Evolutionary conservation across 2,113 vertebrate genomes (phyloP).

Genomic region (Myrmecobius fasciatus): DNA sequence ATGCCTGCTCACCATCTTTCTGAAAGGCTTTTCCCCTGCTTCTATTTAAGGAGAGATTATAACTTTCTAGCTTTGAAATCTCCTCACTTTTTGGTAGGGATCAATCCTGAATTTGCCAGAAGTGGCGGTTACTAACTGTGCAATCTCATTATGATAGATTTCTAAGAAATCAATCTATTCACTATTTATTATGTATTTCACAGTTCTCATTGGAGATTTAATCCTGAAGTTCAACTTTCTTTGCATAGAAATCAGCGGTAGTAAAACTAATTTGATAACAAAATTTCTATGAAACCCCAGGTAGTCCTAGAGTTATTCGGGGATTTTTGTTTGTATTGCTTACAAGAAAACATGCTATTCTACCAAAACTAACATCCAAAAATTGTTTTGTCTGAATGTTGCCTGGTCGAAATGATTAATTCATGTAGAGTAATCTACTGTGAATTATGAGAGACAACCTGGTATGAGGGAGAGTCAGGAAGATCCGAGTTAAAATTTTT

Average conservation of each 20-base stretch:
- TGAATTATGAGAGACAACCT: conserved; percentile 45
- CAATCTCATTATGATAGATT: conserved; percentile 75
- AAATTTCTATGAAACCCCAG: conserved; percentile 68
- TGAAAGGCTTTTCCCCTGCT: background rate
- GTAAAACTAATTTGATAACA: conserved; percentile 54
- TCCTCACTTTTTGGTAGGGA: conserved; percentile 24
- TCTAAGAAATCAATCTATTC: conserved; percentile 74
- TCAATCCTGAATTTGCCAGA: conserved; percentile 56
- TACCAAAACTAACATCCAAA: conserved; percentile 49
- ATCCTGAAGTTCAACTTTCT: conserved; percentile 61
- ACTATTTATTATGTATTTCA: conserved; percentile 68
- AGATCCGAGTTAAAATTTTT: background rate
- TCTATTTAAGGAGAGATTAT: conserved; percentile 42
- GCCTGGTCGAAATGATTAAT: conserved; percentile 38
- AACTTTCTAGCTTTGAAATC: conserved; percentile 34
- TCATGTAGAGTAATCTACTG: conserved; percentile 21
- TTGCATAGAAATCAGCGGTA: conserved; percentile 57
- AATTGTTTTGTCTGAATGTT: conserved; percentile 52
- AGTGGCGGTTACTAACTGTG: conserved; percentile 46
- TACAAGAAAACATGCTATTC: conserved; percentile 47
- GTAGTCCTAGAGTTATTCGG: conserved; percentile 40
- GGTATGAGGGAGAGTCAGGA: background rate
- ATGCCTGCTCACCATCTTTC: background rate
- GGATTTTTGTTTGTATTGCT: conserved; percentile 37
- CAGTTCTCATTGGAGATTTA: conserved; percentile 70